Base-by-base conservation (phyloP, 2,113 vertebrate genomes). In the Danionella cerebrum region DNA sequence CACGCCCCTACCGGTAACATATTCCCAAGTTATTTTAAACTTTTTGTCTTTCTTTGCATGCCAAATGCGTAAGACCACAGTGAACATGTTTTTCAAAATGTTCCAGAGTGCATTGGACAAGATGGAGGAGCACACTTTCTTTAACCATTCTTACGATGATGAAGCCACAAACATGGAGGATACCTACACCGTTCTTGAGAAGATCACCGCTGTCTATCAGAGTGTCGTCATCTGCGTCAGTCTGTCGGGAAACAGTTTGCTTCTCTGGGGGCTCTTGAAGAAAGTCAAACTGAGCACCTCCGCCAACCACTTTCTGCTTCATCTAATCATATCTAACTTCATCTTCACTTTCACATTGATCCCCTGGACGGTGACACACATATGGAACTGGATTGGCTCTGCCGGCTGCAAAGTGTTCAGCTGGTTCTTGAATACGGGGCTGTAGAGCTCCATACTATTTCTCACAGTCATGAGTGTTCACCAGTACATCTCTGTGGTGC, bases 391-490 rank as follows among this genome's bases (percentile, higher is more conserved):
- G 88, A 2, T 62, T 1, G 65, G 84, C 0, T 0, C 72, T 0
- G 1, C 1, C 27, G 71, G 78, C 69, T 89, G 88, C 8, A 85
- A 73, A 50, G 1, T 88, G 3, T 53, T 84, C 18, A 82, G 72
- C 0, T 73, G 78, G 4, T 5, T 76, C 7, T 82, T 83, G 47
- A 83, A 76, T 47, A 0, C 77, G 1, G 86, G 88, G 3, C 67
- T 85, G 22, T 86, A 82, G 76, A 84, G 85, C 1, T 82, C 84
- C 65, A 84, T 89, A 63, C 73, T 80, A 16, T 88, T 88, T 65
- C 82, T 89, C 57, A 74, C 80, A 14, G 72, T 84, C 33, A 73
- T 88, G 73, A 85, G 86, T 0, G 5, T 86, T 0, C 84, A 89
- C 58, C 73, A 86, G 2, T 89, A 89, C 45, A 39, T 86, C 44